Conservation (phyloP, 2,113 vertebrate species). For the Gobiocypris rarus region DNA sequence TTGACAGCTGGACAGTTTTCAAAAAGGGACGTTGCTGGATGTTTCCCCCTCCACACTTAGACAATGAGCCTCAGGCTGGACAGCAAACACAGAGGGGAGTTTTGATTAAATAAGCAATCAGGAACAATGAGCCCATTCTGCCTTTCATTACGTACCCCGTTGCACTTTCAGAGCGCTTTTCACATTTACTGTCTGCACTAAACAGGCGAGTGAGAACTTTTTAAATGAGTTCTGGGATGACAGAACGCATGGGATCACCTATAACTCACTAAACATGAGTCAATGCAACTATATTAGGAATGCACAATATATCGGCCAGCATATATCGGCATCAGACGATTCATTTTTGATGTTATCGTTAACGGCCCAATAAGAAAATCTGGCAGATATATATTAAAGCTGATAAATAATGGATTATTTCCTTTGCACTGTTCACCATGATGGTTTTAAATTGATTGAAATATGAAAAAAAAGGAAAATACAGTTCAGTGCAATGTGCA, state of each 20-base stretch:
- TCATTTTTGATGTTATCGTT: too few species aligned
- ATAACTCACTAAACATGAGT: not conserved
- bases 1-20: slow-evolving; percentile 84
- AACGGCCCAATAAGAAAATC: too few species aligned
- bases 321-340: too few species aligned
- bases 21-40: slow-evolving; percentile 74
- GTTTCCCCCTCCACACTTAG: slow-evolving; percentile 72
- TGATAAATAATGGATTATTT: too few species aligned
- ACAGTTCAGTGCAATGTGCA: too few species aligned
- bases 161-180: slow-evolving; percentile 36
- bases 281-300: not conserved
- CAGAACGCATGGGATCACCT: not conserved
- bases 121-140: slow-evolving; percentile 79
- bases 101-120: slow-evolving; percentile 79
- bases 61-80: slow-evolving; percentile 68
- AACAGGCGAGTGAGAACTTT: slow-evolving; percentile 9
- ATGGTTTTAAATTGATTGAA: too few species aligned
- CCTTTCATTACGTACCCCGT: slow-evolving; percentile 68
- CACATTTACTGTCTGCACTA: slow-evolving; percentile 22
- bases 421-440: too few species aligned
- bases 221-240: slow-evolving; percentile 18
- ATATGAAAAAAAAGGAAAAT: too few species aligned
- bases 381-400: too few species aligned
- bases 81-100: slow-evolving; percentile 63
- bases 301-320: too few species aligned